Conservation (phyloP, 2,113 vertebrate species). For the Charina bottae region DNA sequence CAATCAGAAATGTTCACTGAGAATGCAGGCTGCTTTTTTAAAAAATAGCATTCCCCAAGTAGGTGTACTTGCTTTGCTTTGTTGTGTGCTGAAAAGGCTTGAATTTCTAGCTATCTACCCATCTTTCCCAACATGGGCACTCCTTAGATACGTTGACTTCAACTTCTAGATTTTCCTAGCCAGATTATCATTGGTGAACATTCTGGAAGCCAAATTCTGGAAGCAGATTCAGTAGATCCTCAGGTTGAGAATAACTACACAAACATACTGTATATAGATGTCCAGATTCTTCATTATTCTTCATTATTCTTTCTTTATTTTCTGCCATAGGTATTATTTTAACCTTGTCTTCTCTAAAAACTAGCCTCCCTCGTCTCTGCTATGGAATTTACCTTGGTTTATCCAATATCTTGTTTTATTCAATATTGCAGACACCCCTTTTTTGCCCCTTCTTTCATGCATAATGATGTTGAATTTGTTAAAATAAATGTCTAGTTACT, state of each 20-base stretch:
- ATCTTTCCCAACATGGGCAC: neutral
- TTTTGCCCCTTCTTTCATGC: neutral
- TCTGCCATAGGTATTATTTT: neutral
- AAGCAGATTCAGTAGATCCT: no score
- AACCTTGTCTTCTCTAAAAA: neutral
- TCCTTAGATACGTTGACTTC: neutral
- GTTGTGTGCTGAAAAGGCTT: neutral
- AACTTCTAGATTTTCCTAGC: no score
- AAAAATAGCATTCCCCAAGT: neutral
- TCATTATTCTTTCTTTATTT: no score
- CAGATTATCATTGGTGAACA: no score
- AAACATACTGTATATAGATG: no score
- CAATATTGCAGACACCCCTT: neutral
- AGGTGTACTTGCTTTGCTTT: neutral
- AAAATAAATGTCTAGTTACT: neutral
- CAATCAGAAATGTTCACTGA: conserved; percentile 62
- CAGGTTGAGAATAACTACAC: no score
- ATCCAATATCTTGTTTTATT: neutral
- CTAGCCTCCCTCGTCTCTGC: neutral
- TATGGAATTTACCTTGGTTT: neutral
- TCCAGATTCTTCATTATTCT: neutral
- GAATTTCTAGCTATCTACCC: neutral
- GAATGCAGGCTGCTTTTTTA: conserved; percentile 38
- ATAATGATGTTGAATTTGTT: neutral
- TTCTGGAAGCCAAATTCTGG: no score